Conservation (phyloP, 2,888 invertebrate genomes). For the Heliconius ethilla region DNA sequence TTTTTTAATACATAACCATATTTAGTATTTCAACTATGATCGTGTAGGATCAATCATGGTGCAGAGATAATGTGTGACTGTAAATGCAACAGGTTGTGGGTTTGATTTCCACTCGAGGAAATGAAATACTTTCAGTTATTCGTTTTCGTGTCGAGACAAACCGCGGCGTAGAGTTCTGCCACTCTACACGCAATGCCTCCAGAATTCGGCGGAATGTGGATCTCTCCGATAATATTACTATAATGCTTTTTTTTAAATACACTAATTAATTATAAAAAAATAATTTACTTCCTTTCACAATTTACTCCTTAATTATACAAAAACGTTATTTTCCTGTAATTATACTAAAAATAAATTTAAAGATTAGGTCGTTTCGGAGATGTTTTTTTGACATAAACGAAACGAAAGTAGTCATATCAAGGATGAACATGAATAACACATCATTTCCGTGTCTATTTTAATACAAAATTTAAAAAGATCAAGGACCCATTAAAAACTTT, state of each 20-base stretch:
- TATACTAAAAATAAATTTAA: background rate
- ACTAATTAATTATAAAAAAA: background rate
- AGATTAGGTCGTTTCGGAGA: background rate
- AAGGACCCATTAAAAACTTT: conserved; percentile 22
- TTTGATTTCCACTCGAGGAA: no score
- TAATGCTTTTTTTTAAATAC: background rate
- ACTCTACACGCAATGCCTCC: no score
- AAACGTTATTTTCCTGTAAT: background rate
- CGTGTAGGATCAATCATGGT: no score
- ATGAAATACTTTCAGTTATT: no score
- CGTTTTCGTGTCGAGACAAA: no score
- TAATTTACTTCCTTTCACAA: background rate
- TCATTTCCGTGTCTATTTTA: conserved; percentile 16
- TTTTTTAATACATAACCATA: background rate
- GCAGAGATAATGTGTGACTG: no score
- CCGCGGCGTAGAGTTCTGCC: no score
- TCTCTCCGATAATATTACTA: no score
- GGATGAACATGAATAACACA: conserved; percentile 14
- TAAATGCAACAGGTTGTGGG: no score
- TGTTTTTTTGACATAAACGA: conserved; percentile 5
- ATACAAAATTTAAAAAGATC: conserved; percentile 11
- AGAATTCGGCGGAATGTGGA: no score
- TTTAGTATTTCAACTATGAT: no score
- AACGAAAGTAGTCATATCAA: conserved; percentile 16
- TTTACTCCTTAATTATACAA: no score